Evolutionary conservation across 2,113 vertebrate genomes (phyloP).

Genomic region (Acanthisitta chloris): DNA sequence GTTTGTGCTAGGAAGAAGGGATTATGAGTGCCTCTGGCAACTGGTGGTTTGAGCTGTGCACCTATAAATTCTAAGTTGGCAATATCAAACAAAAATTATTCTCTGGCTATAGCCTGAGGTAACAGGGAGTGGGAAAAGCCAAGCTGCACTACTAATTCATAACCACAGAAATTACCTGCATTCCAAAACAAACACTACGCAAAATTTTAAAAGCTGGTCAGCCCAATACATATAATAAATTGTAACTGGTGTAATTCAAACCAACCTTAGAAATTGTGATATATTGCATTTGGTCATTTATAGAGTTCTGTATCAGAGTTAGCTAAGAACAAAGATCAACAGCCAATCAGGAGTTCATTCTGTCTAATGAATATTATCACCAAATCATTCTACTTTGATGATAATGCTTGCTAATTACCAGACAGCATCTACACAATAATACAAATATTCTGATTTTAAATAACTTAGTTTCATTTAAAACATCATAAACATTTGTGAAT

Average conservation of each 20-base stretch:
- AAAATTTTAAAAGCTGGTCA: conserved; percentile 37
- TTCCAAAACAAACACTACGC: conserved; percentile 51
- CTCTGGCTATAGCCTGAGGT: conserved; percentile 34
- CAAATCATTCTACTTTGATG: neutral
- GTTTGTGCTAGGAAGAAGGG: conserved; percentile 47
- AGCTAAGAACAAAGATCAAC: neutral
- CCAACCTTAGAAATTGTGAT: conserved; percentile 9
- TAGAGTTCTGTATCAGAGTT: neutral
- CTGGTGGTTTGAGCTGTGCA: conserved; percentile 3
- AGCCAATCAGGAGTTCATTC: neutral
- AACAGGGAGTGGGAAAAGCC: conserved; percentile 33
- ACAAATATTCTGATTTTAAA: neutral
- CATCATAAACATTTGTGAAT: neutral
- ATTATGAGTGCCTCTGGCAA: conserved; percentile 64
- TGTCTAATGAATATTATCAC: neutral
- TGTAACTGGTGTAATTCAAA: conserved; percentile 12
- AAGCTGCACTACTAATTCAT: conserved; percentile 35
- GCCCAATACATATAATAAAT: conserved; percentile 22
- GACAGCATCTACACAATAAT: neutral
- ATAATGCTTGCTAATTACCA: neutral
- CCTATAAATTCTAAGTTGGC: conserved; percentile 61
- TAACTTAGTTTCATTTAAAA: neutral
- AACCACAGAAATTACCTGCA: conserved; percentile 50
- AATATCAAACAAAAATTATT: conserved; percentile 54
- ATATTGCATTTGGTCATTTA: neutral